Evolutionary conservation across 2,888 invertebrate species (phyloP), one percentile per base, ranked within the genome.

Genomic region (Drosophila kuntzei): DNA sequence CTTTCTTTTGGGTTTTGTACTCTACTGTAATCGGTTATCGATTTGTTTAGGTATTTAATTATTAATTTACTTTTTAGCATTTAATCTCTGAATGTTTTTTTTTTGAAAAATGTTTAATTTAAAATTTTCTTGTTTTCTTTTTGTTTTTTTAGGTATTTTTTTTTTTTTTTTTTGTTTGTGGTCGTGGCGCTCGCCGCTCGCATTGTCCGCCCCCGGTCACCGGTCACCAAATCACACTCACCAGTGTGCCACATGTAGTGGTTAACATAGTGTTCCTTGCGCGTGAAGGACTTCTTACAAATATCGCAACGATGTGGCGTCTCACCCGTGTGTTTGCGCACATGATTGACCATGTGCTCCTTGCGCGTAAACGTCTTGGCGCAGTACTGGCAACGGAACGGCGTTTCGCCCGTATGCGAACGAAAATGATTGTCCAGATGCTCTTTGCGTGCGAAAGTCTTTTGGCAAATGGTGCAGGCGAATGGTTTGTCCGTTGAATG

Each of bases 371-470:
- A 97, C 71, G 96, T 93, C 92, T 97, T 97, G 71, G 96, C 96
- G 92, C 97, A 97, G 88, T 96, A 96, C 39, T 96, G 95, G 93
- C 97, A 97, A 69, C 95, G 95, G 89, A 96, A 96, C 9, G 96
- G 97, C 90, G 96, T 97, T 91, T 97, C 97, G 71, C 96, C 96
- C 1, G 96, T 95, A 89, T 97, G 94, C 71, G 96, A 94, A 90
- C 97, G 94, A 87, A 97, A 96, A 92, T 97, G 97, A 92, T 97
- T 97, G 92, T 96, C 96, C 75, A 97, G 94, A 91, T 97, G 97
- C 90, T 97, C 97, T 91, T 97, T 97, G 60, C 97, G 94, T 11
- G 96, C 96, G 92, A 97, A 97, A 25, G 96, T 95, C 92, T 97
- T 97, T 78, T 96, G 96, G 92, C 97, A 97, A 87, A 96, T 95